Conservation (phyloP, 2,113 vertebrate species). For the Ammodytes marinus region DNA sequence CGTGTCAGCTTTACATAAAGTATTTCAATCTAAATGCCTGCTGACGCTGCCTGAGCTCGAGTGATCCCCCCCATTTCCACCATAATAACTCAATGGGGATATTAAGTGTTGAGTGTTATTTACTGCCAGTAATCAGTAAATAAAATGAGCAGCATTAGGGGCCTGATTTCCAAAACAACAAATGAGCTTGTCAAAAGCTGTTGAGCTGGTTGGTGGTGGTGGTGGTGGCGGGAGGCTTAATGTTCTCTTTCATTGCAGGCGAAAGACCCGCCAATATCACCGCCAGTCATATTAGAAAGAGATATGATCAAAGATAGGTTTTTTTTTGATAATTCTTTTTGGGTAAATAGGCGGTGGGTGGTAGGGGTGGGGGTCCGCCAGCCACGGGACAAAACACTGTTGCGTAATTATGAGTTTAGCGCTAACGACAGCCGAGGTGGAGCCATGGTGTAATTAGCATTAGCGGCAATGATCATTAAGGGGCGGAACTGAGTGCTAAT, state of each 20-base stretch:
- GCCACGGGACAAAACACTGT: conserved; percentile 52
- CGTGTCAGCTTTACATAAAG: conserved; percentile 69
- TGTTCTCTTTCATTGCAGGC: conserved; percentile 53
- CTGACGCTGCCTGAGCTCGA: conserved; percentile 41
- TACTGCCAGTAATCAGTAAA: conserved; percentile 76
- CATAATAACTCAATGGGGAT: conserved; percentile 67
- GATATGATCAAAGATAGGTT: conserved; percentile 42
- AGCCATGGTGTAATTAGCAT: conserved; percentile 80
- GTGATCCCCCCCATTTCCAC: conserved; percentile 50
- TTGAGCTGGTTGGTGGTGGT: conserved; percentile 47
- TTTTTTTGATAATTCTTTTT: not conserved
- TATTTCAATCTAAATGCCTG: conserved; percentile 57
- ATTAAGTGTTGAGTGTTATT: conserved; percentile 72
- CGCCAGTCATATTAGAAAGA: conserved; percentile 33
- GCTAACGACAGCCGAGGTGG: conserved; percentile 76
- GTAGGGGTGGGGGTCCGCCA: conserved; percentile 46
- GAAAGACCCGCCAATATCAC: conserved; percentile 27
- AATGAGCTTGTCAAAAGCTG: conserved; percentile 72
- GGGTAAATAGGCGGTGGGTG: conserved; percentile 17
- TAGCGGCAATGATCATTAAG: conserved; percentile 83
- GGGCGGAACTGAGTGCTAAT: conserved; percentile 81
- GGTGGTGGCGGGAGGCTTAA: conserved; percentile 55
- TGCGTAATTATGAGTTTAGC: conserved; percentile 75
- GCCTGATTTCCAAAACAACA: conserved; percentile 71
- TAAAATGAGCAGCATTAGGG: conserved; percentile 71